Evolutionary conservation across 1,140 invertebrate genomes (phyloP), one percentile per base, ranked within the genome.

Genomic region (Triops longicaudatus): DNA sequence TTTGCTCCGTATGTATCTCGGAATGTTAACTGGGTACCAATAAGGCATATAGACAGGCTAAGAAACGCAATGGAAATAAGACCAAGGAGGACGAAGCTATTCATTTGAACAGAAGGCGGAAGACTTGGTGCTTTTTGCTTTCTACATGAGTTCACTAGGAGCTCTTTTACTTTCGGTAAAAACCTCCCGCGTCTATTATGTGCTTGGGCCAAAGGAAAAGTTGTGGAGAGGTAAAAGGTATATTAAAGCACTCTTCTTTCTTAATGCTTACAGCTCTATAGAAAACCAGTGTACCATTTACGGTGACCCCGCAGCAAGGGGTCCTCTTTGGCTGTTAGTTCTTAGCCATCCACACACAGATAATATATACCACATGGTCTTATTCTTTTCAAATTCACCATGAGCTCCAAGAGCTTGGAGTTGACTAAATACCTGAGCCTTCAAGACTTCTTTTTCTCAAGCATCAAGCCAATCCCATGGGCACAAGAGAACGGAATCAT

Each of bases 331-430:
- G 50, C 14, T 63, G 14, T 63, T 63, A 63, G 17, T 63, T 63
- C 50, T 63, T 63, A 22, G 50, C 50, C 50, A 63, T 63, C 14
- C 50, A 63, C 50, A 63, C 22, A 63, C 50, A 63, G 50, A 63
- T 63, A 63, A 63, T 63, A 63, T 63, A 63, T 63, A 63, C 50
- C 50, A 63, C 50, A 63, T 63, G 50, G 50, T 63, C 50, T 63
- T 63, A 63, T 63, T 63, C 50, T 22, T 63, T 63, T 63, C 50
- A 63, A 63, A 63, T 63, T 63, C 50, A 63, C n/a, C 50, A 63
- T 63, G 50, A 63, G 22, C 50, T 63, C 50, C 50, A 63, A 63
- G 50, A 63, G 50, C 50, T 63, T 63, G 50, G 50, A 63, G 50
- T 63, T 22, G 50, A 63, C 50, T 63, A 63, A 63, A 63, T 63